Evolutionary conservation across 2,888 invertebrate genomes (phyloP).

Genomic region (Orgyia antiqua): DNA sequence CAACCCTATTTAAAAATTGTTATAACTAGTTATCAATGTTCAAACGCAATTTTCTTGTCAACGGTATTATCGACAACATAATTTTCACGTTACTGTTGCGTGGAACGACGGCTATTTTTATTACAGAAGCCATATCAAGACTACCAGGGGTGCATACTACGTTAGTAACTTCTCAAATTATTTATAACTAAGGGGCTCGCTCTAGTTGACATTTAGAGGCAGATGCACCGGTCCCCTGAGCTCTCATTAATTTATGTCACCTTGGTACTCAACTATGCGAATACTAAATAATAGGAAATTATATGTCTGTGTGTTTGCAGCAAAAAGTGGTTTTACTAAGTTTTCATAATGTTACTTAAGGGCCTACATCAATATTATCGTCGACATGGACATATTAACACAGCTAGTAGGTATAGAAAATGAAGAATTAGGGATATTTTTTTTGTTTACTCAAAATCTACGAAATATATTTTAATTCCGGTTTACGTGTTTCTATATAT

Average conservation of each 20-base stretch:
- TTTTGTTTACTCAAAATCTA: no score
- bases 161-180: conserved; percentile 59
- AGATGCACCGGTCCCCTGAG: conserved; percentile 46
- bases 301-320: conserved; percentile 15
- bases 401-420: no score
- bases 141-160: conserved; percentile 44
- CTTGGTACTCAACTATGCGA: conserved; percentile 41
- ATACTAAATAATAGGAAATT: conserved; percentile 29
- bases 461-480: no score
- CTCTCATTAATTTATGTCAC: conserved; percentile 60
- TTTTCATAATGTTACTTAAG: no score
- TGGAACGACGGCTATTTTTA: conserved; percentile 54
- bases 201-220: conserved; percentile 66
- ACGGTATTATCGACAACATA: conserved; percentile 38
- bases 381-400: no score
- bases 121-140: conserved; percentile 58
- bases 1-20: no score
- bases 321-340: no score
- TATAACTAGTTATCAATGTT: no score
- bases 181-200: conserved; percentile 59
- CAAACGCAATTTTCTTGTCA: conserved; percentile 26
- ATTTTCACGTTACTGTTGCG: conserved; percentile 39
- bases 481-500: no score
- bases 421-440: no score
- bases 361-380: no score